A percentile compares a stretch with the other conserved stretches of the same genome.
phyloP scores from a whole-genome alignment of 2,888 invertebrate species.

The Xylophagus ater region DNA sequence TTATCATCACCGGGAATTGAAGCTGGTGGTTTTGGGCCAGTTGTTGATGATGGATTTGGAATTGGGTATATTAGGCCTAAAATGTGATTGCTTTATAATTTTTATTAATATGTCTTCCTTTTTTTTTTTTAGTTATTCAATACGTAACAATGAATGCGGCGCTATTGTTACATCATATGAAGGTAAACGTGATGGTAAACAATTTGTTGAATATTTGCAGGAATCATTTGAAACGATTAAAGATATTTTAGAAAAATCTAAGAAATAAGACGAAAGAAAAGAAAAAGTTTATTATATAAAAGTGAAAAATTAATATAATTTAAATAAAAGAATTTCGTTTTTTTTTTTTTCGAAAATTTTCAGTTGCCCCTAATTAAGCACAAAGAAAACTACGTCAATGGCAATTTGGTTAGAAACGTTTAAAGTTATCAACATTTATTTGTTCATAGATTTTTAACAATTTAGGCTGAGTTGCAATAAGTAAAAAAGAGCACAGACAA shows the following conservation, averaged over 20 bases:
- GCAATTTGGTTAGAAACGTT: too few relatives aligned
- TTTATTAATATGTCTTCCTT: constrained; percentile 16
- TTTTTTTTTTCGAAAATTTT: too few relatives aligned
- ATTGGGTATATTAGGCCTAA: constrained; percentile 54
- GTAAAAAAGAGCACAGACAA: too few relatives aligned
- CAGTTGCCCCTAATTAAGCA: too few relatives aligned
- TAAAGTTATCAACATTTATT: too few relatives aligned
- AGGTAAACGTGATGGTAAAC: constrained; percentile 53
- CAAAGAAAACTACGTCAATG: too few relatives aligned
- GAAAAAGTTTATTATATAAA: too few relatives aligned
- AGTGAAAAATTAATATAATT: too few relatives aligned
- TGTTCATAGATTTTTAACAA: too few relatives aligned
- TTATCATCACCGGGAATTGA: constrained; percentile 73
- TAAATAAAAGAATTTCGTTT: too few relatives aligned
- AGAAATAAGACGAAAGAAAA: too few relatives aligned
- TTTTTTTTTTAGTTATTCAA: constrained; percentile 64
- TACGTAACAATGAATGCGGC: constrained; percentile 71
- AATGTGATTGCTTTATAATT: background rate
- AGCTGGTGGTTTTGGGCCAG: constrained; percentile 92
- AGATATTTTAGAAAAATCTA: constrained; percentile 25
- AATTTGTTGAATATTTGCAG: constrained; percentile 59
- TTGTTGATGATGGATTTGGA: constrained; percentile 81
- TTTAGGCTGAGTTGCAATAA: too few relatives aligned
- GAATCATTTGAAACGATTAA: constrained; percentile 61
- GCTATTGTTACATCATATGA: constrained; percentile 73